Evolutionary conservation across 2,113 vertebrate genomes (phyloP).

Genomic region (Oceanites oceanicus): DNA sequence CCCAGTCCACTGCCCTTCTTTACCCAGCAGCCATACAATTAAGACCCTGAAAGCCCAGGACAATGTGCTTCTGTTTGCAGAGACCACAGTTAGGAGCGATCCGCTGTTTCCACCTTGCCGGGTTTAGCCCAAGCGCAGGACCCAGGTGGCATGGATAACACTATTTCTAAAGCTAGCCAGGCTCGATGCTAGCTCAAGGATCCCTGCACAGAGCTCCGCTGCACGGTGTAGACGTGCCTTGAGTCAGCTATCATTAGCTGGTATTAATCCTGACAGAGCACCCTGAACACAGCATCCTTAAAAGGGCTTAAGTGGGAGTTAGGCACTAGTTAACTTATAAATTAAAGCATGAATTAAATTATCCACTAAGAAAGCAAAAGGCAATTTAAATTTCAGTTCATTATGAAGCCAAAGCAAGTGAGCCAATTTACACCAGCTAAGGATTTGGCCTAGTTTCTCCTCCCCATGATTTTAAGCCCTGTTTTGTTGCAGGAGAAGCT

Average conservation of each 20-base stretch:
- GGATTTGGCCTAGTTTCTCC: background rate
- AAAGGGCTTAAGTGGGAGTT: slow-evolving; percentile 6
- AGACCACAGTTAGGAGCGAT: background rate
- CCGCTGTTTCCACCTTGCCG: background rate
- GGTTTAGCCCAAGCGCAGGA: background rate
- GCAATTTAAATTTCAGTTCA: slow-evolving; percentile 14
- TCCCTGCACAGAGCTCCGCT: background rate
- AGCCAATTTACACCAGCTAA: background rate
- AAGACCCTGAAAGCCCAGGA: background rate
- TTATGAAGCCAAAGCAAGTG: background rate
- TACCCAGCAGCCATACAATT: background rate
- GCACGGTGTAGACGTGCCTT: background rate
- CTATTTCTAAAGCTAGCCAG: background rate
- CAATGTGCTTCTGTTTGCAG: background rate
- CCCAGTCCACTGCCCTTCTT: background rate
- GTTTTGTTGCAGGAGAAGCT: background rate
- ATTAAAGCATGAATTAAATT: slow-evolving; percentile 39
- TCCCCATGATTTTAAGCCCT: background rate
- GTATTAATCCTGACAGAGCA: slow-evolving; percentile 12
- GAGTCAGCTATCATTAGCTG: background rate
- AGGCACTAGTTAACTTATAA: slow-evolving; percentile 27
- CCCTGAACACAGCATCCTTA: background rate
- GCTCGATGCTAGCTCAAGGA: background rate
- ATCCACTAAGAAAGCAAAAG: background rate
- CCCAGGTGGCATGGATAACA: background rate